Evolutionary conservation across 2,888 invertebrate genomes (phyloP), one percentile per base, ranked within the genome.

Genomic region (Parasteatoda lunata): DNA sequence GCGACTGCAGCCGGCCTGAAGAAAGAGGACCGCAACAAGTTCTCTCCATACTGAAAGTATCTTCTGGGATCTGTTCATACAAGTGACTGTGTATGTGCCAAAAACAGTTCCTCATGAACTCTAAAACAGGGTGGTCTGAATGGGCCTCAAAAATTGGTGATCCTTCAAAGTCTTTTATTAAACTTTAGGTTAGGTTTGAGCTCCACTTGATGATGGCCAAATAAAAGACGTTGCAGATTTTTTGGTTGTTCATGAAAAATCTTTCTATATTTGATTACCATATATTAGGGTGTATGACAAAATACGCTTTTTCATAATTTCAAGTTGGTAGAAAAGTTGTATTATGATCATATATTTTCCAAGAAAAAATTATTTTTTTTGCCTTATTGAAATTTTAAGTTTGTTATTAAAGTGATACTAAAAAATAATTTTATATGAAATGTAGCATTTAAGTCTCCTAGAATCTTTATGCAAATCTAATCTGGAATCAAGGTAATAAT

Each of bases 1-100:
- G 78, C 68, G 3, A 79, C 72, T 13, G 9, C 79, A 9, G 64
- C 48, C 8, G 72, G 71, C 9, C 73, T 87, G 59, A 82, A 82
- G 73, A 87, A 87, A 64, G 87, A 87, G 3, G 80, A 85, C 11
- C 59, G 84, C 15, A 85, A 85, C 72, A 87, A 87, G 73, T 87
- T 87, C 59, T 72, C 87, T 9, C 87, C 87, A 7, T 87, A 87
- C 66, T 87, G 59, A 68, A 7, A 66, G 59, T 48, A 5, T 13
- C 59, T 75, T 2, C n/a, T 4, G 54, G 52, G 45, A 52, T 52
- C 66, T 72, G 51, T 65, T 65, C 54, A 47, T 52, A 47, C 51
- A 15, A 69, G 49, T 59, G 9, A 66, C 48, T 48, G 15, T 49
- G 13, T 30, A 76, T 76, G 77, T 77, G 84, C 77, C 77, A 73